Percentiles rank a stretch among this genome's conserved stretches.
phyloP scores from a whole-genome alignment of 2,113 vertebrate genomes.

The Atractosteus spatula region DNA sequence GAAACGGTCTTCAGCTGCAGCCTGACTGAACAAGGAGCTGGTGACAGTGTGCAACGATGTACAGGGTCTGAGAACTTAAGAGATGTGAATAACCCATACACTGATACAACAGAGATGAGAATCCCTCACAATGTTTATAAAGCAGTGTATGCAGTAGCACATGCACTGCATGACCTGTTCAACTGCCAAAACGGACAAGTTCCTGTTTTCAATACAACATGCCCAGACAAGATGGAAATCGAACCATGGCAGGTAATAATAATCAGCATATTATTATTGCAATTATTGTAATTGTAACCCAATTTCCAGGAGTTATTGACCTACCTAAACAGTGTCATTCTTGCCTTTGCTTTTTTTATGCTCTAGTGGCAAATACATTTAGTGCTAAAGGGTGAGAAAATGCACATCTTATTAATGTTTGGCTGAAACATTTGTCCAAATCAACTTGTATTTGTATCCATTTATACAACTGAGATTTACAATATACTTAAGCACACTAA shows the following conservation, averaged over 20 bases:
- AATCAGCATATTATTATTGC: neutral
- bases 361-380: too few species aligned
- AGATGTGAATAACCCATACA: neutral
- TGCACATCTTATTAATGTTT: too few species aligned
- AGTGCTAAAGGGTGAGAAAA: too few species aligned
- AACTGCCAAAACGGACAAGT: neutral
- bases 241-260: slow-evolving; percentile 20
- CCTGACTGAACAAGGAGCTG: neutral
- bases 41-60: neutral
- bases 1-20: slow-evolving; percentile 6
- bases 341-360: too few species aligned
- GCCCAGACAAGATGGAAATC: neutral
- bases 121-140: slow-evolving; percentile 19
- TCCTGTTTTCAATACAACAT: slow-evolving; percentile 12
- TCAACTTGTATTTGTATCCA: too few species aligned
- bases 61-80: slow-evolving; percentile 10
- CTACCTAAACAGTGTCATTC: too few species aligned
- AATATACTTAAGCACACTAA: too few species aligned
- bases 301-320: too few species aligned
- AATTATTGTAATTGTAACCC: too few species aligned
- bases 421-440: too few species aligned
- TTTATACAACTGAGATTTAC: too few species aligned
- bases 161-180: slow-evolving; percentile 14
- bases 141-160: slow-evolving; percentile 9
- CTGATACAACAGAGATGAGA: slow-evolving; percentile 11